Base-by-base conservation (phyloP, 2,888 invertebrate species). In the Oeneis ivallda region DNA sequence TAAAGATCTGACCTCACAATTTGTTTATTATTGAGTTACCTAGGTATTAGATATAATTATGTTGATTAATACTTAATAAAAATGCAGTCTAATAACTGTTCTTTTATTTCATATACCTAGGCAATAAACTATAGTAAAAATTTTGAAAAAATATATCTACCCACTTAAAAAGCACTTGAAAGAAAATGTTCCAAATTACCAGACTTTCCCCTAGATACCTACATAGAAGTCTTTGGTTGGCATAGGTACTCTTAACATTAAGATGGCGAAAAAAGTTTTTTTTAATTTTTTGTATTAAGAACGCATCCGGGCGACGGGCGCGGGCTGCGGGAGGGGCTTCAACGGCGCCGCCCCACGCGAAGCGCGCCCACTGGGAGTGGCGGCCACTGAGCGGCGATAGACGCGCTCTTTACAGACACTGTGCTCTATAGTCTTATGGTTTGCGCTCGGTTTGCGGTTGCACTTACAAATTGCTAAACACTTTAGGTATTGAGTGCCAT, bases 311-410 rank as follows among this genome's bases (percentile, higher is more conserved):
- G 64, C 58, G 61, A 61, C 41, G 52, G 61, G 50, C 52, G 61
- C 61, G 52, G 41, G 61, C 52, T 37, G 66, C 63, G 83, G 89
- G 87, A 75, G 89, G 80, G 75, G 86, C 84, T 49, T 76, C 49
- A 39, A 57, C 66, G 72, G 83, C 80, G 68, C 86, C 90, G 87
- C 89, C 89, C 76, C 77, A 64, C 79, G 54, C 64, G 59, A 72
- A 70, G 86, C 87, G 83, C 86, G 84, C 83, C 80, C 85, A 84
- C 79, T 61, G 61, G 61, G 61, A 52, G 68, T 85, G 87, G 86
- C 86, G 82, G 83, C 71, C 76, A 70, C 74, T 71, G 64, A 45
- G 60, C 60, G 47, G 37, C 61, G 66, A 67, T 67, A 67, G 69
- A 66, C 64, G 68, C 62, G 68, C 49, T 59, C 49, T 58, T 66